Percentiles rank a stretch among this genome's conserved stretches.
Evolutionary conservation across 2,888 invertebrate genomes (phyloP).

Genomic region (Syritta pipiens): DNA sequence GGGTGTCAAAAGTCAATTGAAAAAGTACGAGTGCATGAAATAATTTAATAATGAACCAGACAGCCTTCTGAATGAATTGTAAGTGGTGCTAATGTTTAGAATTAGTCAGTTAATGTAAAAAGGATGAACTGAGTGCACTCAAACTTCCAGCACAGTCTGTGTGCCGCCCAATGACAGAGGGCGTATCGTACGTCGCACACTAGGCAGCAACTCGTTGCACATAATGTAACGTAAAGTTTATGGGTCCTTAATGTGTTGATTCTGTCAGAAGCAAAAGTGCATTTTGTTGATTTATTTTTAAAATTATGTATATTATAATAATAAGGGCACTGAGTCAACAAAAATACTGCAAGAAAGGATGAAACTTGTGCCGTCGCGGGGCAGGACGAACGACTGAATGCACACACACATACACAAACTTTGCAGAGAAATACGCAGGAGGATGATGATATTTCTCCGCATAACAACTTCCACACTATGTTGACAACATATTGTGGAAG

Average conservation of each 20-base stretch:
- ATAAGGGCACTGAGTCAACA: slow-evolving; percentile 64
- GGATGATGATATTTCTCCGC: slow-evolving; percentile 45
- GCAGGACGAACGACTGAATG: slow-evolving; percentile 12
- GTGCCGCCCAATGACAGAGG: neutral
- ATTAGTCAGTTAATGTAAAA: too few species aligned
- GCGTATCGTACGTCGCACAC: slow-evolving; percentile 24
- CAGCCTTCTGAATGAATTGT: too few species aligned
- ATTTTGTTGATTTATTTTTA: slow-evolving; percentile 66
- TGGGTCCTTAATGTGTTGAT: slow-evolving; percentile 69
- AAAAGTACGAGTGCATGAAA: too few species aligned
- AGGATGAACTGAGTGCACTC: neutral
- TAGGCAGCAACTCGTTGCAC: slow-evolving; percentile 51
- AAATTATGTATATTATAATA: slow-evolving; percentile 62
- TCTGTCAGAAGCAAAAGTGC: slow-evolving; percentile 68
- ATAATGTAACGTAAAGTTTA: slow-evolving; percentile 68
- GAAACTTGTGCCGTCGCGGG: slow-evolving; percentile 42
- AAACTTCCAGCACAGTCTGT: slow-evolving; percentile 15
- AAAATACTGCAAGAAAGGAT: slow-evolving; percentile 64
- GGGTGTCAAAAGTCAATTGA: slow-evolving; percentile 9
- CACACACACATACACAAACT: slow-evolving; percentile 21
- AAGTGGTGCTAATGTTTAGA: neutral
- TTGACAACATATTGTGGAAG: slow-evolving; percentile 64
- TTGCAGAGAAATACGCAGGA: slow-evolving; percentile 17
- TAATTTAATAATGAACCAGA: too few species aligned
- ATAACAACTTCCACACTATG: slow-evolving; percentile 58